phyloP scores from a whole-genome alignment of 30 jellyfish, hydroid and myxozoan genomes.

The Turritopsis dohrnii region DNA sequence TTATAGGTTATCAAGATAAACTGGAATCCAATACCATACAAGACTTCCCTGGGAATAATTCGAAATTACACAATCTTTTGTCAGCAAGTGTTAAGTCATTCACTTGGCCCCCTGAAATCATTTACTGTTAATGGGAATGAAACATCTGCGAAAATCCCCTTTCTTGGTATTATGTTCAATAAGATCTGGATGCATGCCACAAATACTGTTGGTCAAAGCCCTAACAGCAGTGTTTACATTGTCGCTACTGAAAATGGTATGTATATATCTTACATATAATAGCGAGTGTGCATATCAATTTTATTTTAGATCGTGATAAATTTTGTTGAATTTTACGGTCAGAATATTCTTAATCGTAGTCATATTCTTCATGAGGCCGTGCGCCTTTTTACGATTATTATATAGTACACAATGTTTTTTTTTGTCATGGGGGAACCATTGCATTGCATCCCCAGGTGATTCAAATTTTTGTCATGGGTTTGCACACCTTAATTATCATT shows the following conservation, averaged over 20 bases:
- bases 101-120: not conserved
- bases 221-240: not conserved
- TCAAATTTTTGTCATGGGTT: too few species aligned
- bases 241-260: not conserved
- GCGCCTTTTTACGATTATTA: too few species aligned
- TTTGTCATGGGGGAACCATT: too few species aligned
- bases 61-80: not conserved
- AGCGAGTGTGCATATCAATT: too few species aligned
- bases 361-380: too few species aligned
- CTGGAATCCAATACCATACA: slow-evolving; percentile 6
- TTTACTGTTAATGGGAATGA: not conserved
- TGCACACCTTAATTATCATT: too few species aligned
- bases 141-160: not conserved
- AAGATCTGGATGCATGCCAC: not conserved
- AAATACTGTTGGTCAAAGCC: not conserved
- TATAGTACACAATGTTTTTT: too few species aligned
- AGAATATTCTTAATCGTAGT: too few species aligned
- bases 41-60: slow-evolving; percentile 6
- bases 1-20: not conserved
- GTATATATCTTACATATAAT: too few species aligned
- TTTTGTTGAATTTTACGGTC: too few species aligned
- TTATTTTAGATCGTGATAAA: too few species aligned
- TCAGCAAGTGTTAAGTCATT: not conserved
- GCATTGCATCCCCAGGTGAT: too few species aligned
- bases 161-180: not conserved